Conservation (phyloP, 2,113 vertebrate genomes). For the Merops nubicus region DNA sequence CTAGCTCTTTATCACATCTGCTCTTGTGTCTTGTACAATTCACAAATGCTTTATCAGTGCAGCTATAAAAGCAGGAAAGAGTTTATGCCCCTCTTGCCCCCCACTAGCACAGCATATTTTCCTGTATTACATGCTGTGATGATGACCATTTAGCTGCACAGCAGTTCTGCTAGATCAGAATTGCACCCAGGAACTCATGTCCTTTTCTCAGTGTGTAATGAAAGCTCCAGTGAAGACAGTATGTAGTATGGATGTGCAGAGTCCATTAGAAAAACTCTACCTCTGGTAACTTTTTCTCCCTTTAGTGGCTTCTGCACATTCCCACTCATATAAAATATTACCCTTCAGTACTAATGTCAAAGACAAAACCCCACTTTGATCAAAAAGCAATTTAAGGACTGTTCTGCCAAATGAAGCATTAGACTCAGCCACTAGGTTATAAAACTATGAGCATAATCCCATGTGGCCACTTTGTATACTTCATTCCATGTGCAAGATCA, state of each 20-base stretch:
- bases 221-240: neutral
- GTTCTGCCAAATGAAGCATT: neutral
- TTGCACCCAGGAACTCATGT: neutral
- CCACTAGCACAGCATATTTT: neutral
- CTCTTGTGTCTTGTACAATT: neutral
- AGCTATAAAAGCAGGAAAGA: neutral
- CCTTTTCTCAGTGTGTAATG: neutral
- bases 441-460: neutral
- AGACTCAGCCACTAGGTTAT: neutral
- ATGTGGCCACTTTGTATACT: neutral
- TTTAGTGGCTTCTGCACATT: neutral
- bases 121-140: neutral
- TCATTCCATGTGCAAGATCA: neutral
- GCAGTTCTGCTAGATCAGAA: neutral
- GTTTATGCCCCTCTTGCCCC: neutral
- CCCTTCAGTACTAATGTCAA: neutral
- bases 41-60: neutral
- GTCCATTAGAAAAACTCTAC: neutral
- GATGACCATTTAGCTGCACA: neutral
- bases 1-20: neutral
- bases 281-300: neutral
- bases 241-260: neutral
- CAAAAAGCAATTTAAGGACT: neutral
- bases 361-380: neutral
- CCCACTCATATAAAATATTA: neutral